Base-by-base conservation (phyloP, 2,797 vertebrate genomes). In the Harpagifer antarcticus region DNA sequence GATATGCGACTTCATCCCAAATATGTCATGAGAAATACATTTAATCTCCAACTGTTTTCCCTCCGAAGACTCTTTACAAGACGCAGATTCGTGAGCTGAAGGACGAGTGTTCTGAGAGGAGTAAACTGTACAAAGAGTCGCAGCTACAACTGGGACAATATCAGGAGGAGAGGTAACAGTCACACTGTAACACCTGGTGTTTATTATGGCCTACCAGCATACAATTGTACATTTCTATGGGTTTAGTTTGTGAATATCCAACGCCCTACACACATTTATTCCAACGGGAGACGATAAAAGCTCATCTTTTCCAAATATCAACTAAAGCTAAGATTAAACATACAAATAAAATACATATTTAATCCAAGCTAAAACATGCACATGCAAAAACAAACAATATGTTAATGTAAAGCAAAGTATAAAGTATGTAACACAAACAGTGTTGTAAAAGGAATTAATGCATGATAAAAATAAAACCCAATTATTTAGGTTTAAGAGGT, bases 11-110 rank as follows among this genome's bases (percentile, higher is more conserved):
- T 54, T 6, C 4, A 7, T 52, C 44, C 1, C 12, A 5, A 6
- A 54, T 44, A 15, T 53, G 31, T 61, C 15, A 55, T 58, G 2
- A 43, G 19, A 78, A 71, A 74, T 23, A 8, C 48, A 72, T 14
- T n/a, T 5, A 31, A 61, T 49, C 10, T 66, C 12, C 11, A 1
- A 1, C 12, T 68, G 17, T 68, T 74, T 54, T 54, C 33, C 33
- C 37, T 60, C 23, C 50, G 72, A 70, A 99, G 98, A 99, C 97
- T 9, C 94, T 99, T 16, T 99, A 99, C 90, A 99, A 99, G 93
- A 99, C 98, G 0, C 98, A 99, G 91, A 96, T 98, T 77, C 95
- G 96, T 27, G 98, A 99, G 92, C 91, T 99, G 84, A 99, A 97
- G 83, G 98, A 98, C 68, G 97, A 99, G 71, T 92, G 94, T 81